Evolutionary conservation across 2,113 vertebrate species (phyloP), one percentile per base, ranked within the genome.

Genomic region (Callopanchax toddi): DNA sequence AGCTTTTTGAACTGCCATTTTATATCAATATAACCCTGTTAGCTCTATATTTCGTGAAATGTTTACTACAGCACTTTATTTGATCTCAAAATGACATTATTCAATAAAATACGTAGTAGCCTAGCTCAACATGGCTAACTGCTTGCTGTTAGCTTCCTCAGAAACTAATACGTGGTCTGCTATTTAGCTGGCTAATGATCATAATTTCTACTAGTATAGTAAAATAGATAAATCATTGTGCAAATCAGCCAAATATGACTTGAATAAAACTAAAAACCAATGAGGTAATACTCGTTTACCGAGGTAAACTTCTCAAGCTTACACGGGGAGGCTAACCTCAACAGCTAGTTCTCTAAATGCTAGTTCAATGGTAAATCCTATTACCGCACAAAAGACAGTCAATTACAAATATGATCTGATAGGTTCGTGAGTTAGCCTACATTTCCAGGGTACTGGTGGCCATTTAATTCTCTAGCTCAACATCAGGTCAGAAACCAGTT

Each of bases 101-200:
- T 43, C 4, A 12, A 10, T 18, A 20, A 17, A 23, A 42, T 15
- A 18, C 21, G 39, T 1, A 12, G 13, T 64, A 53, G 23, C 22
- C 42, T 26, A 46, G 32, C 21, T 36, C 7, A 22, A 5, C 20
- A 0, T 13, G 6, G 61, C 50, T 61, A 37, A 51, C 22, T 58
- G 21, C 16, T 52, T 34, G 23, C 18, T 48, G 40, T 53, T 67
- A 65, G 66, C 73, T 25, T 17, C 49, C 67, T 56, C 26, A 54
- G 32, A 55, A 10, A 48, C 51, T 34, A 32, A 39, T 43, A 8
- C 6, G 10, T 32, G 39, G 37, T 40, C 25, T 21, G 45, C 36
- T 51, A 15, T 21, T 22, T 61, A 60, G 46, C 52, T 17, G 13
- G 36, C 36, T 17, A 25, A 2, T 2, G 29, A 32, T 32, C 3